These are phyloP conservation scores for Semicossyphus pulcher DNA, from an alignment of 2,113 vertebrate species.

Conservation along the genomic window DNA sequence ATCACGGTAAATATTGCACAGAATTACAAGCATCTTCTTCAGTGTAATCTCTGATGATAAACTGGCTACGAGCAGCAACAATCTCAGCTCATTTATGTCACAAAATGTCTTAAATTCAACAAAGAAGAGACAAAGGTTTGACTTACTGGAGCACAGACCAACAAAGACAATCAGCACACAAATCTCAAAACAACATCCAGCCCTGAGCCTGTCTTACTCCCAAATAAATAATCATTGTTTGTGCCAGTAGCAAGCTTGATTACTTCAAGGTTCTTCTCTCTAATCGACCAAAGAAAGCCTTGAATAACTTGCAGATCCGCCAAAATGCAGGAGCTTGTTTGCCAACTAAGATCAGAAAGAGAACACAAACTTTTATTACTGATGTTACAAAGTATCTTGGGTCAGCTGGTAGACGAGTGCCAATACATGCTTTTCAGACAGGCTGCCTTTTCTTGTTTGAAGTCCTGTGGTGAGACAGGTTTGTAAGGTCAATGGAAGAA, in stretches of 20 bases:
- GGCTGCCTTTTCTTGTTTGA: background rate
- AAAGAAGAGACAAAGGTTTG: slow-evolving; percentile 5
- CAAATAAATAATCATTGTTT: slow-evolving; percentile 3
- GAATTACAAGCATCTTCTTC: background rate
- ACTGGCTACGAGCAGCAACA: background rate
- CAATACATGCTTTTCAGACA: background rate
- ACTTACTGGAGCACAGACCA: background rate
- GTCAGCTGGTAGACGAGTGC: background rate
- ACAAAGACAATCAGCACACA: slow-evolving; percentile 13
- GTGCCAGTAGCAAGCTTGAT: slow-evolving; percentile 5
- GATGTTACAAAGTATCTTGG: background rate
- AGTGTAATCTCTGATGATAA: background rate
- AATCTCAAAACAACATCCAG: background rate
- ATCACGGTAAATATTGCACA: background rate
- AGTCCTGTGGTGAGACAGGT: background rate
- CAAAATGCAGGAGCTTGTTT: slow-evolving; percentile 6
- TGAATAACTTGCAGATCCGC: slow-evolving; percentile 21
- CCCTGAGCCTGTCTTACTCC: background rate
- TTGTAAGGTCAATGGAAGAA: background rate
- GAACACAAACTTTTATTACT: background rate
- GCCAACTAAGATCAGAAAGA: background rate
- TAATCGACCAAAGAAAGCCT: background rate
- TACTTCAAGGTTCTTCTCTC: slow-evolving; percentile 10
- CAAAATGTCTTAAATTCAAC: background rate
- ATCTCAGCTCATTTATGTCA: background rate